phyloP scores from a whole-genome alignment of 1,140 invertebrate genomes.

The Drosophila teissieri region DNA sequence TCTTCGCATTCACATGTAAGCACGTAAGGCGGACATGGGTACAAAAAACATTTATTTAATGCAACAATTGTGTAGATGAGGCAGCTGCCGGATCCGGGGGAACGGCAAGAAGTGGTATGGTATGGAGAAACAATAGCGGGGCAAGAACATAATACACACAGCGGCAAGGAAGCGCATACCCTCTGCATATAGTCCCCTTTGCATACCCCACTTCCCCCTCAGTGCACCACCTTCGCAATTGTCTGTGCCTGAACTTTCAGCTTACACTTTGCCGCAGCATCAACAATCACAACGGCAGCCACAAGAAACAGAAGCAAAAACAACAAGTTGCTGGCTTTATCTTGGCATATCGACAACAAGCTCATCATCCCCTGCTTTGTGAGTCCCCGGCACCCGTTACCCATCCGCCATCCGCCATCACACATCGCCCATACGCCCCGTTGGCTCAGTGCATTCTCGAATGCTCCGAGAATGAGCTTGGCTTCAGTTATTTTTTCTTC shows the following conservation, averaged over 20 bases:
- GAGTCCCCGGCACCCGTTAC: constrained; percentile 3
- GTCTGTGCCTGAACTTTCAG: constrained; percentile 39
- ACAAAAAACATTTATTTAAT: constrained; percentile 74
- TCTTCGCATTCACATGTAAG: constrained; percentile 7
- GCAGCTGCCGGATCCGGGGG: constrained; percentile 50
- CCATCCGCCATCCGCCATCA: constrained; percentile 4
- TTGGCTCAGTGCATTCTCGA: constrained; percentile 29
- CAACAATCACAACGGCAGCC: constrained; percentile 15
- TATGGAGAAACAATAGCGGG: constrained; percentile 45
- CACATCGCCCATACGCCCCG: constrained; percentile 9
- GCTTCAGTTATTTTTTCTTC: constrained; percentile 20
- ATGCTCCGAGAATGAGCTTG: constrained; percentile 48
- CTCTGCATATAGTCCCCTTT: background rate
- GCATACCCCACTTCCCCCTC: background rate
- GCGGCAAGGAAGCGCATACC: constrained; percentile 6
- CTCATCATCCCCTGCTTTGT: constrained; percentile 12
- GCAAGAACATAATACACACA: constrained; percentile 45
- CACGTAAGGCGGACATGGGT: constrained; percentile 18
- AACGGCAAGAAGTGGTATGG: background rate
- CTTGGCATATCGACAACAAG: constrained; percentile 56
- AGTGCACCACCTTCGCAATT: constrained; percentile 24
- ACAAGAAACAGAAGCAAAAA: constrained; percentile 12
- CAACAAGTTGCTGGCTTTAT: constrained; percentile 52
- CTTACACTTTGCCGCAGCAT: constrained; percentile 19
- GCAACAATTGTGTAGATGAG: constrained; percentile 76